Evolutionary conservation across 2,113 vertebrate species (phyloP), one percentile per base, ranked within the genome.

Genomic region (Myiagra hebetior): DNA sequence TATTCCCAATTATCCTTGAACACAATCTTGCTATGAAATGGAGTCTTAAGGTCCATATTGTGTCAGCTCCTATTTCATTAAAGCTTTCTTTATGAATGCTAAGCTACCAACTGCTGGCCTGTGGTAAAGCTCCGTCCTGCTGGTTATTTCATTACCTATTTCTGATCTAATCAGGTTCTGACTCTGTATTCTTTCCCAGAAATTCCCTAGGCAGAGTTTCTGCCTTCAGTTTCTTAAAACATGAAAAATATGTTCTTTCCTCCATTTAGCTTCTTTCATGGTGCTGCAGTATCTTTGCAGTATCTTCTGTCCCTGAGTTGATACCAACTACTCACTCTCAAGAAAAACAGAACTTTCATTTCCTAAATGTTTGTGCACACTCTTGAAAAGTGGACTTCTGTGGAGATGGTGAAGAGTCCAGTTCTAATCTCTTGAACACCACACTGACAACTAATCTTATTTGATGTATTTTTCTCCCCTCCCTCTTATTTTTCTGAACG

Each of bases 121-220:
- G 77, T 92, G 72, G 85, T 92, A 95, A 92, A 95, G 60, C 65
- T 95, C 74, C n/a, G 74, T 89, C 53, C 64, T 88, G 56, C 22
- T 1, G 0, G 27, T 96, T 95, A 96, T 96, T 94, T 94, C 88
- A 95, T 96, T 96, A 96, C 24, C 64, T 44, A 35, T 93, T 96
- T 94, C 78, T 88, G 70, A 83, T 93, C 76, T 95, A 96, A 95
- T 96, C 85, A 70, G n/a, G 63, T 94, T 93, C 67, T 94, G 52
- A 77, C 14, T 87, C 78, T 84, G 62, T 82, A 67, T 73, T 46
- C 75, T 83, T 94, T 90, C 79, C 72, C 79, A 96, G 95, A 96
- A 93, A 86, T 60, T 90, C 64, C 52, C 82, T 63, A 55, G 59
- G 89, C 82, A 91, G 59, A 84, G 14, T 67, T 95, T 92, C 68